Conservation (phyloP, 2,113 vertebrate species). For the Rhegmatorhina hoffmannsi region DNA sequence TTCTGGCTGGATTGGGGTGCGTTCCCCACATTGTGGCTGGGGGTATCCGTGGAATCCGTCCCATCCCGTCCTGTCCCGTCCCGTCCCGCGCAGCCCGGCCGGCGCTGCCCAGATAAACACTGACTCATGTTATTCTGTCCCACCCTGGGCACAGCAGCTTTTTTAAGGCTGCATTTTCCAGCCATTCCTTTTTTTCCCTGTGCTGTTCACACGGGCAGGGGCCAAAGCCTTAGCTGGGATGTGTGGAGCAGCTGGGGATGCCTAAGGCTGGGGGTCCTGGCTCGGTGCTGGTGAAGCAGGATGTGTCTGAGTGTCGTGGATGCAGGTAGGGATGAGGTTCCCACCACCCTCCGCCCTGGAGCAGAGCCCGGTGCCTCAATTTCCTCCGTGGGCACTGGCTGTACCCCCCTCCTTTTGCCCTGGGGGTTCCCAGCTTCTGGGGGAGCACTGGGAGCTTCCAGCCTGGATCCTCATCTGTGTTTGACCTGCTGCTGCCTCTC, state of each 20-base stretch:
- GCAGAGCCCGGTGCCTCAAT: neutral
- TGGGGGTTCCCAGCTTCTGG: neutral
- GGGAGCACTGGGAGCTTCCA: neutral
- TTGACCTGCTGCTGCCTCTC: neutral
- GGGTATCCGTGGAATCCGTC: neutral
- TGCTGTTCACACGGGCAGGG: neutral
- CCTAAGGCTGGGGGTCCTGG: neutral
- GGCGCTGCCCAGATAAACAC: conserved; percentile 32
- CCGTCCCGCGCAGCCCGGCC: neutral
- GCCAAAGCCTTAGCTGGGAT: fast-evolving
- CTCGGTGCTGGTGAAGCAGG: fast-evolving
- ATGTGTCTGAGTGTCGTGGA: neutral
- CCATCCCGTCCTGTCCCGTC: neutral
- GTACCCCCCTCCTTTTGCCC: neutral
- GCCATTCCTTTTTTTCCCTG: neutral
- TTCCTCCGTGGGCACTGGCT: neutral
- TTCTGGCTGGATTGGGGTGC: neutral
- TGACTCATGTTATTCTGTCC: conserved; percentile 56
- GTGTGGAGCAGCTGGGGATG: neutral
- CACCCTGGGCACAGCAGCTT: conserved; percentile 39
- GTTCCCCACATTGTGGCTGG: fast-evolving
- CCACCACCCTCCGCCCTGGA: fast-evolving
- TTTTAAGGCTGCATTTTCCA: conserved; percentile 36
- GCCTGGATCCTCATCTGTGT: fast-evolving
- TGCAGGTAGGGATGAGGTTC: neutral